Evolutionary conservation across 2,797 vertebrate species (phyloP).

Genomic region (Melanotaenia pygmaea): DNA sequence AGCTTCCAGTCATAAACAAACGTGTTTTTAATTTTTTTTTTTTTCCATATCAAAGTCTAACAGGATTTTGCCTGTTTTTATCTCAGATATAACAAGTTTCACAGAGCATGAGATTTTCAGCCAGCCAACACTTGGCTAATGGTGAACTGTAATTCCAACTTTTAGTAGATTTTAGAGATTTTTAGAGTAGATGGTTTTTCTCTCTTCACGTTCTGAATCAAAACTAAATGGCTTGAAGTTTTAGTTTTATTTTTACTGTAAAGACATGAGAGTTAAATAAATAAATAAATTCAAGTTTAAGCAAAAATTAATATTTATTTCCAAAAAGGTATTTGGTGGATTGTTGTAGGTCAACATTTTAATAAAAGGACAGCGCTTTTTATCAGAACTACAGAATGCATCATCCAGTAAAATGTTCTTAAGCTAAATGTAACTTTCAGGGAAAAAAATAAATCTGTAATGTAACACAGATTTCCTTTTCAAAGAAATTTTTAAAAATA

Average conservation of each 20-base stretch:
- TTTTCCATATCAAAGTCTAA: background rate
- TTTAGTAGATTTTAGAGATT: too few relatives aligned
- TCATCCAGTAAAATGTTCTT: background rate
- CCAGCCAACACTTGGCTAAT: too few relatives aligned
- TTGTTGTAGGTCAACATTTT: background rate
- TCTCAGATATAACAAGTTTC: background rate
- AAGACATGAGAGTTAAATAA: background rate
- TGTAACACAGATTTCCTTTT: background rate
- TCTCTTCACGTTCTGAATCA: too few relatives aligned
- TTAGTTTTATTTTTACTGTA: background rate
- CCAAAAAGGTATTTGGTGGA: background rate
- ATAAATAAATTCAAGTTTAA: too few relatives aligned
- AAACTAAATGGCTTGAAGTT: background rate
- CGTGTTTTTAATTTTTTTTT: too few relatives aligned
- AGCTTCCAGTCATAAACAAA: background rate
- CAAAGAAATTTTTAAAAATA: background rate
- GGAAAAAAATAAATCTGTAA: background rate
- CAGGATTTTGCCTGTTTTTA: background rate
- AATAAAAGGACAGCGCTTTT: background rate
- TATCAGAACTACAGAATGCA: background rate
- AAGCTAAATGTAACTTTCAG: background rate
- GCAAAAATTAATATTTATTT: background rate
- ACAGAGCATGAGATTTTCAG: background rate
- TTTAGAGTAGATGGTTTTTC: too few relatives aligned
- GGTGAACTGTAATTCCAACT: too few relatives aligned